These are phyloP conservation scores for Myotis planiceps DNA, from an alignment of 2,797 vertebrate species.

Conservation along the genomic window DNA sequence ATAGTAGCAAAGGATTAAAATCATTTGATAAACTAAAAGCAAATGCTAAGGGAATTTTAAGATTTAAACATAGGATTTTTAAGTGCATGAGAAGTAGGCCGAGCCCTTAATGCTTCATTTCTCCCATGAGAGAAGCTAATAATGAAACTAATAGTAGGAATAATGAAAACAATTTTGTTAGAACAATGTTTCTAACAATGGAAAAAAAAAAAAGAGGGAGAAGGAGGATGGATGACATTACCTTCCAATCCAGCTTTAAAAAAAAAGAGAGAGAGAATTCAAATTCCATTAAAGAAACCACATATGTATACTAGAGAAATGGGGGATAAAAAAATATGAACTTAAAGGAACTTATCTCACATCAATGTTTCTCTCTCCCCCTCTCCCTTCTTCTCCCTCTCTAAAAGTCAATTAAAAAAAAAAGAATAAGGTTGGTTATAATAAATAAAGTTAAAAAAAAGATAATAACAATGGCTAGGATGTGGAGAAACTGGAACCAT, in stretches of 20 bases:
- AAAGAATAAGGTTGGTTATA: neutral
- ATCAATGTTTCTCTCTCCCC: too few species aligned
- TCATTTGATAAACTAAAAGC: slow-evolving; percentile 38
- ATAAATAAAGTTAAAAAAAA: neutral
- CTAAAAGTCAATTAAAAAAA: too few species aligned
- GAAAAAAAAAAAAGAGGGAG: neutral
- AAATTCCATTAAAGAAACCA: slow-evolving; percentile 38
- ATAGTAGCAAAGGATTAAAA: slow-evolving; percentile 52
- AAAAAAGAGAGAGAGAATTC: neutral
- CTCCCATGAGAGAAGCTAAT: slow-evolving; percentile 43
- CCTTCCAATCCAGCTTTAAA: slow-evolving; percentile 19
- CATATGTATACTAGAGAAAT: neutral
- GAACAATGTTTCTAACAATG: slow-evolving; percentile 22
- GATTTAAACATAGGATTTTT: slow-evolving; percentile 49
- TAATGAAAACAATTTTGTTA: slow-evolving; percentile 45
- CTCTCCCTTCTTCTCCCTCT: too few species aligned
- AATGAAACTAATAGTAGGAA: slow-evolving; percentile 28
- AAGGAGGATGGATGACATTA: neutral
- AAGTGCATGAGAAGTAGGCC: slow-evolving; percentile 22
- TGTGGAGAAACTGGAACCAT: neutral
- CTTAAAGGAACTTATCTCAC: neutral
- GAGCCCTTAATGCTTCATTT: slow-evolving; percentile 31
- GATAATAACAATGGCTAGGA: neutral
- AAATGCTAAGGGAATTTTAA: slow-evolving; percentile 27
- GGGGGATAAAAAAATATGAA: neutral